Percentiles rank a stretch among this genome's conserved stretches.
These are phyloP conservation scores for Antitype chi DNA, from an alignment of 2,888 invertebrate genomes.

Conservation along the genomic window DNA sequence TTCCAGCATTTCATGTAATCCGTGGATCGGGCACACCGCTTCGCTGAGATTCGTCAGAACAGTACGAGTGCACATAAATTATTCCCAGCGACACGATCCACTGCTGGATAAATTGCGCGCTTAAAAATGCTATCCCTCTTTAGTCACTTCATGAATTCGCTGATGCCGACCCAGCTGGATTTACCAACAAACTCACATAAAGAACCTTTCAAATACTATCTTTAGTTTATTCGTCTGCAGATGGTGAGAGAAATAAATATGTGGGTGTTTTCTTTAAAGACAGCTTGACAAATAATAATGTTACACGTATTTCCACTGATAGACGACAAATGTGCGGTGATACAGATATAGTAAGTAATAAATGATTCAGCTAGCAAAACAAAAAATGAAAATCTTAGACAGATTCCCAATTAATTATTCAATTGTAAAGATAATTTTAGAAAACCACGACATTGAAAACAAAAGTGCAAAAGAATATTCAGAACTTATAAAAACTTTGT, in stretches of 20 bases:
- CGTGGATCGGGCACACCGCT: slow-evolving; percentile 41
- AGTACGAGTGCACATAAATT: slow-evolving; percentile 76
- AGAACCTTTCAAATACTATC: slow-evolving; percentile 43
- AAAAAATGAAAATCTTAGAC: not conserved
- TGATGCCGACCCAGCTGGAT: slow-evolving; percentile 71
- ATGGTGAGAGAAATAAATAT: slow-evolving; percentile 26
- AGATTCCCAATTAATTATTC: slow-evolving; percentile 5
- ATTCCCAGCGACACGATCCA: slow-evolving; percentile 72
- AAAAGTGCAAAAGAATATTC: slow-evolving; percentile 17
- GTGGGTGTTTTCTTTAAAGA: slow-evolving; percentile 11
- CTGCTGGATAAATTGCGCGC: slow-evolving; percentile 77
- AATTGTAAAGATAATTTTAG: slow-evolving; percentile 6
- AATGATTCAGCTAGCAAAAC: not conserved
- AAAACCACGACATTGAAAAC: slow-evolving; percentile 6
- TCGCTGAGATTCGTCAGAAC: slow-evolving; percentile 72
- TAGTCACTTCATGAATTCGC: slow-evolving; percentile 80
- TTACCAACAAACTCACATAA: slow-evolving; percentile 60
- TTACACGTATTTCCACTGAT: slow-evolving; percentile 9
- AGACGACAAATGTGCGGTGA: not conserved
- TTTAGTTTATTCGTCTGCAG: slow-evolving; percentile 40
- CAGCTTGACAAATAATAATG: slow-evolving; percentile 14
- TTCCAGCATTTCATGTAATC: slow-evolving; percentile 60
- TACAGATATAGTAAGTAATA: no score
- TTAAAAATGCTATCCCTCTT: slow-evolving; percentile 81
- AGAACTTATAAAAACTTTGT: slow-evolving; percentile 30